Base-by-base conservation (phyloP, 2,888 invertebrate species). In the Sarcophaga variegata region DNA sequence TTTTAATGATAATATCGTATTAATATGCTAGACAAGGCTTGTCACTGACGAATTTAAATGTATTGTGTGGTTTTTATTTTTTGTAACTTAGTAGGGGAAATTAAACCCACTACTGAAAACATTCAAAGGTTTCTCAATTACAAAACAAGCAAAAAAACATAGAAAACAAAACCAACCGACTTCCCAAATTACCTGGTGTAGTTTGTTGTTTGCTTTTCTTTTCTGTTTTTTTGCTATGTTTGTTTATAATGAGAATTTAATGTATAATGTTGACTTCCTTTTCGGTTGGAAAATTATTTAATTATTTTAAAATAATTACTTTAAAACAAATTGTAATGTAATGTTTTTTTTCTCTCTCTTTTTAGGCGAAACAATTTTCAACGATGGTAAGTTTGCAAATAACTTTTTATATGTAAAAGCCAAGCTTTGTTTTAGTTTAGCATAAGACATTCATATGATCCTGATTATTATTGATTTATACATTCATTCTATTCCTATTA, bases 191-290 rank as follows among this genome's bases (percentile, higher is more conserved):
- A 81, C 72, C 54, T 64, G 17, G 4, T 14, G 1, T 54, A 54
- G 54, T 17, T 54, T 17, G 54, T 17, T 54, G 20, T 17, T 37
- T 47, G 12, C 4, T 49, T 11, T 14, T 14, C 49, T 14, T 54
- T 54, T 20, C 0, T 8, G 6, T 37, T 27, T 37, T 37, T 37
- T 8, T 37, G 37, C 2, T 37, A 2, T 37, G 37, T 37, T 37
- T 8, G 37, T 17, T 66, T 77, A 45, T 82, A 86, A 82, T 82
- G 85, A 72, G 81, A 77, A 81, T 81, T 85, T 85, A 85, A 85
- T 85, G 81, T 72, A 63, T 54, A 67, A 45, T 71, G 5, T 59
- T 77, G 71, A 62, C 74, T 83, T 74, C 49, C 71, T 69, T 78
- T 71, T 25, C 25, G 60, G 37, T 20, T 67, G 77, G 67, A 49